Percentiles rank a stretch among this genome's conserved stretches.
Conservation (phyloP, 2,888 invertebrate genomes). For the Acronicta leporina region DNA sequence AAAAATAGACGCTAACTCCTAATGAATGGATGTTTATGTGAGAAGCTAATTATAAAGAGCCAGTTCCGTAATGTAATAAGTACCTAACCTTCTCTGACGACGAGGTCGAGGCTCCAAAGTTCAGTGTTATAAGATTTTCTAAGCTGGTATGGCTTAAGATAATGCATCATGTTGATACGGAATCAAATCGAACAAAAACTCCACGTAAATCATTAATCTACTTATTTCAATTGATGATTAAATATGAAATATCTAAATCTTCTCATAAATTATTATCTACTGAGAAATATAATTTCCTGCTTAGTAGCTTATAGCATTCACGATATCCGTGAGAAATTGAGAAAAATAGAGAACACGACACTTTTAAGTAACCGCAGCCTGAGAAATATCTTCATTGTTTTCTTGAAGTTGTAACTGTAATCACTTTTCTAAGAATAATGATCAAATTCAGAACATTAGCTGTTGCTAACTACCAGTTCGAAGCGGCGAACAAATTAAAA, state of each 20-base stretch:
- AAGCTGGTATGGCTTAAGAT: neutral
- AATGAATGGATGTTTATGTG: conserved; percentile 26
- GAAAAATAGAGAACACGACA: neutral
- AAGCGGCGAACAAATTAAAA: no score
- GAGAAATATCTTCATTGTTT: neutral
- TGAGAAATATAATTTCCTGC: no score
- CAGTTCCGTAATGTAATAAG: conserved; percentile 44
- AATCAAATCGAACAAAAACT: no score
- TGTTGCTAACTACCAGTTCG: no score
- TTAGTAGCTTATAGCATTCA: neutral
- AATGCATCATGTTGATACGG: neutral
- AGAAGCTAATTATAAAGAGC: conserved; percentile 33
- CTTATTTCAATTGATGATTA: no score
- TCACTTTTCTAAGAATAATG: no score
- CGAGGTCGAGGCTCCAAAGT: conserved; percentile 44
- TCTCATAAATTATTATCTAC: no score
- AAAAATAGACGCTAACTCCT: conserved; percentile 1
- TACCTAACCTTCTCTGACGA: conserved; percentile 34
- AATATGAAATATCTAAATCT: no score
- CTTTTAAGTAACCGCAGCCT: neutral
- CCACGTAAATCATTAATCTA: no score
- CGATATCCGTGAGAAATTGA: neutral
- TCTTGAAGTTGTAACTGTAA: no score
- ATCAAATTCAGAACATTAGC: no score
- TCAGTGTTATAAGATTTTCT: conserved; percentile 28